phyloP scores from a whole-genome alignment of 2,797 vertebrate genomes.

The Linurgus olivaceus region DNA sequence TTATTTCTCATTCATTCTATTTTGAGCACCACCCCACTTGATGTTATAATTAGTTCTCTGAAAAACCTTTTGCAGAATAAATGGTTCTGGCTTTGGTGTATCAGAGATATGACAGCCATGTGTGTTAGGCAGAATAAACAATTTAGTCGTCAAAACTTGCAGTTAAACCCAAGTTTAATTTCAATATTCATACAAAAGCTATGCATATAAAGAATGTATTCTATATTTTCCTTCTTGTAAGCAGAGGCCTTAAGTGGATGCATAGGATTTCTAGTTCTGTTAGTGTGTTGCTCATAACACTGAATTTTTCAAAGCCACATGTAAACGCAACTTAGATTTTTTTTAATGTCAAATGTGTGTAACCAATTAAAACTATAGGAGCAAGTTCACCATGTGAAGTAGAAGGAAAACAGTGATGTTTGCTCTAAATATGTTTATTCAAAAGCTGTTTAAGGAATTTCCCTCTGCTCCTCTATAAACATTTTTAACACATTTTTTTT shows the following conservation, averaged over 20 bases:
- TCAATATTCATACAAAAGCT: background rate
- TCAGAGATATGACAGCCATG: slow-evolving; percentile 49
- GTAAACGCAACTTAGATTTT: background rate
- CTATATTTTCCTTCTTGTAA: background rate
- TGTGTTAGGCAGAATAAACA: slow-evolving; percentile 22
- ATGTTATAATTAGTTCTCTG: slow-evolving; percentile 78
- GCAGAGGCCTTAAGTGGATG: background rate
- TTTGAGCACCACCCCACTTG: slow-evolving; percentile 77
- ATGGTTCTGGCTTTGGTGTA: slow-evolving; percentile 46
- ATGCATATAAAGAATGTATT: background rate
- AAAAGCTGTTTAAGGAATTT: background rate
- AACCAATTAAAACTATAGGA: background rate
- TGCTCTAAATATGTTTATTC: background rate
- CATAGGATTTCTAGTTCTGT: background rate
- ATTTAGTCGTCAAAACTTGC: background rate
- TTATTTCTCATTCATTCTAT: slow-evolving; percentile 75
- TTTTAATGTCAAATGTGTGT: rapidly evolving
- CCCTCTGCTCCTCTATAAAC: background rate
- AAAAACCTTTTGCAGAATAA: slow-evolving; percentile 71
- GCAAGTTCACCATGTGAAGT: background rate
- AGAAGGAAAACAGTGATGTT: background rate
- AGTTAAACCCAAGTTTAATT: background rate
- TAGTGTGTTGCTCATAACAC: background rate
- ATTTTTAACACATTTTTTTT: background rate
- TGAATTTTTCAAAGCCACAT: background rate